Percentiles rank a stretch among this genome's conserved stretches.
These are phyloP conservation scores for Acanthurus leucopareius DNA, from an alignment of 2,797 vertebrate genomes.

Conservation along the genomic window DNA sequence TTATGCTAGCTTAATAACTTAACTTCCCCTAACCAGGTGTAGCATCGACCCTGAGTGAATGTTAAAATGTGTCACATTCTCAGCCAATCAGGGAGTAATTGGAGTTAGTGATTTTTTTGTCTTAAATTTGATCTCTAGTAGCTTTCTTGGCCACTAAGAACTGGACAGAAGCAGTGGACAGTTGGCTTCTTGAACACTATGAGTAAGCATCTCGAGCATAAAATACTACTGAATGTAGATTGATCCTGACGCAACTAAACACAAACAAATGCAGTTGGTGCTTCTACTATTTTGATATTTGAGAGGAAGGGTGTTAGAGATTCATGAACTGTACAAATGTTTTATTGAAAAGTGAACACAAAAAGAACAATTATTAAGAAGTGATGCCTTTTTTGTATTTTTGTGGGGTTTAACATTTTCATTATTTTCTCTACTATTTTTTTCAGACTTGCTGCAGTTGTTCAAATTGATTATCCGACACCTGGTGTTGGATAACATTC, in stretches of 20 bases:
- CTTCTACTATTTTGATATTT: neutral
- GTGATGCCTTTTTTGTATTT: too few relatives aligned
- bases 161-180: neutral
- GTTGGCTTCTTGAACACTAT: neutral
- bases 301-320: neutral
- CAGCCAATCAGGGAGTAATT: neutral
- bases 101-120: neutral
- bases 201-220: neutral
- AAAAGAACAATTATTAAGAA: neutral
- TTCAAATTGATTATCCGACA: constrained; percentile 50
- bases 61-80: neutral
- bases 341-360: neutral
- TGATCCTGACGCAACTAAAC: neutral
- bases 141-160: neutral
- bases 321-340: neutral
- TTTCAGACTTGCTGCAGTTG: neutral
- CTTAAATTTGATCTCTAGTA: neutral
- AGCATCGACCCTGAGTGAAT: neutral
- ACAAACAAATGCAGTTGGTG: too few relatives aligned
- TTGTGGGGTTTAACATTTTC: neutral
- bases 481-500: constrained; percentile 28
- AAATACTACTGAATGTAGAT: neutral
- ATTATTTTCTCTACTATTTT: constrained; percentile 12
- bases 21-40: too few relatives aligned
- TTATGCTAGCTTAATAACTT: too few relatives aligned